These are phyloP conservation scores for Zosterops lateralis DNA, from an alignment of 2,113 vertebrate species.

Conservation along the genomic window DNA sequence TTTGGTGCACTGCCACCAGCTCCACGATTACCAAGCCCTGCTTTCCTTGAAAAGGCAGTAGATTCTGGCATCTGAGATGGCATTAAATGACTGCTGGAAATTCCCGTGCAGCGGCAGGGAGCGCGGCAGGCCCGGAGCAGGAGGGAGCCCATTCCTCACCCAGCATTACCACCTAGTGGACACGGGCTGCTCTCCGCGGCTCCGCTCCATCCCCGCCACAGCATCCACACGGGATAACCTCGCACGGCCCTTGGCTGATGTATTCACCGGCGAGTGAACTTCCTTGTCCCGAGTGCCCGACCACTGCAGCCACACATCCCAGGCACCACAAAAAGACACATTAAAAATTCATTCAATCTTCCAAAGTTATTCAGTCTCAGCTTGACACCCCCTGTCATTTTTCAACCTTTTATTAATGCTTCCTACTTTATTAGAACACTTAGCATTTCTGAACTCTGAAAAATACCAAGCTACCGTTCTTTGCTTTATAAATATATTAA, in stretches of 20 bases:
- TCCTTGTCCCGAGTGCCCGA: not conserved
- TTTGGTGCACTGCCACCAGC: not conserved
- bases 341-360: not conserved
- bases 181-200: not conserved
- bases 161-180: not conserved
- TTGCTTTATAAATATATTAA: not conserved
- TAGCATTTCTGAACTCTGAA: not conserved
- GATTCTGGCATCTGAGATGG: not conserved
- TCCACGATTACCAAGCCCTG: not conserved
- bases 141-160: not conserved
- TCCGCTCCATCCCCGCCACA: fast-evolving
- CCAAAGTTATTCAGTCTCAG: not conserved
- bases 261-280: fast-evolving
- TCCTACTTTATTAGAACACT: not conserved
- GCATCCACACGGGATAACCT: fast-evolving
- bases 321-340: not conserved
- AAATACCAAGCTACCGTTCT: not conserved
- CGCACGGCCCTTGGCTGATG: fast-evolving
- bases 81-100: not conserved
- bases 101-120: not conserved
- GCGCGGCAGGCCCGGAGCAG: not conserved
- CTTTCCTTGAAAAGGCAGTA: not conserved
- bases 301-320: not conserved
- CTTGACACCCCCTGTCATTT: not conserved
- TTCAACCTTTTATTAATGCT: not conserved